phyloP scores from a whole-genome alignment of 2,888 invertebrate genomes.

The Tanypteryx hageni region DNA sequence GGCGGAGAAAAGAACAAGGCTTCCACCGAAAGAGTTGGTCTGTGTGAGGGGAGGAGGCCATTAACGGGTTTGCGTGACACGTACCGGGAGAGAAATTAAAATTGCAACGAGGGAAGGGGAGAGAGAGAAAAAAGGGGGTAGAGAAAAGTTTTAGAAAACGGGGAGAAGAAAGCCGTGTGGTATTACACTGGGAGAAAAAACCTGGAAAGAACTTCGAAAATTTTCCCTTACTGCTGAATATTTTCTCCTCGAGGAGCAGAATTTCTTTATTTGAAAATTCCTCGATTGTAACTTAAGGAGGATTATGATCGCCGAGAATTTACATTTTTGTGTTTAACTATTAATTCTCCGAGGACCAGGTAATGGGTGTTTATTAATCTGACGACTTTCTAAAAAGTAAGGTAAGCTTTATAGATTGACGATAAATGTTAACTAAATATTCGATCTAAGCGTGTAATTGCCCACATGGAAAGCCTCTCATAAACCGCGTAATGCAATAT shows the following conservation, averaged over 20 bases:
- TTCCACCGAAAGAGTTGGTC: neutral
- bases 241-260: conserved; percentile 11
- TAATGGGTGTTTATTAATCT: no score
- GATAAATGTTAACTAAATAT: no score
- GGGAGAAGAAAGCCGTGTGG: conserved; percentile 30
- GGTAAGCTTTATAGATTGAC: no score
- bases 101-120: neutral
- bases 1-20: neutral
- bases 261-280: conserved; percentile 59
- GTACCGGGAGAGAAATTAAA: conserved; percentile 45
- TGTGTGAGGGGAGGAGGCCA: neutral
- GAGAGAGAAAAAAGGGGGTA: neutral
- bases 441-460: no score
- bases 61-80: conserved; percentile 56
- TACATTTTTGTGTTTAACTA: no score
- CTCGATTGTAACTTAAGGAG: conserved; percentile 52
- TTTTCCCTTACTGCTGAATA: conserved; percentile 7
- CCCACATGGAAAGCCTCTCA: no score
- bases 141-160: conserved; percentile 28
- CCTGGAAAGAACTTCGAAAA: neutral
- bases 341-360: no score
- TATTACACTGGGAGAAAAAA: conserved; percentile 19
- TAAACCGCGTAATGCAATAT: no score
- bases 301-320: neutral
- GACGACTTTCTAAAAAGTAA: no score